A percentile compares a stretch with the other conserved stretches of the same genome.
These are phyloP conservation scores for Brachyhypopomus gauderio DNA, from an alignment of 2,113 vertebrate species.

Conservation along the genomic window DNA sequence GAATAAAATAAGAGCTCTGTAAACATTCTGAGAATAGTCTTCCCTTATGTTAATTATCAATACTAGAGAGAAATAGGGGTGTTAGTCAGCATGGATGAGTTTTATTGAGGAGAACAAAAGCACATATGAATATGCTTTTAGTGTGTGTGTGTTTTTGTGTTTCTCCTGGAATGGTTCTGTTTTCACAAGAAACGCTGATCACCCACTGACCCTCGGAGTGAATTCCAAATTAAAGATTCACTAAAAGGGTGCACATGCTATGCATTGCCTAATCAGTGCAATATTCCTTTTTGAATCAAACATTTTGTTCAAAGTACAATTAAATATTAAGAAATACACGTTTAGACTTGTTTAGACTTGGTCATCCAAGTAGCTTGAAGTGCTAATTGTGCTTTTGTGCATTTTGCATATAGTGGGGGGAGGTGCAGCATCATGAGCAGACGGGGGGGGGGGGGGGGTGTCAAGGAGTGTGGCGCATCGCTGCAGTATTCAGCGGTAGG, in stretches of 20 bases:
- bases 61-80: neutral
- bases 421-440: neutral
- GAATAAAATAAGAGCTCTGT: constrained; percentile 13
- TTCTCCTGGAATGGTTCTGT: neutral
- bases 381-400: too few relatives aligned
- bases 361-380: too few relatives aligned
- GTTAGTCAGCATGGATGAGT: neutral
- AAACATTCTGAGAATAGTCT: neutral
- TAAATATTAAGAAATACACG: too few relatives aligned
- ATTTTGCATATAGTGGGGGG: too few relatives aligned
- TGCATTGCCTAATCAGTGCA: too few relatives aligned
- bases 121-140: neutral
- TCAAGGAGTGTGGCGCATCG: constrained; percentile 62
- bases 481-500: constrained; percentile 65
- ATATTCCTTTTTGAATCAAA: too few relatives aligned
- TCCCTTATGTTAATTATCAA: neutral
- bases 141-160: neutral
- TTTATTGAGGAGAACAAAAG: neutral
- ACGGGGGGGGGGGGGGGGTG: neutral
- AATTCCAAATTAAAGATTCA: too few relatives aligned
- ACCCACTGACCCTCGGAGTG: neutral
- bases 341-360: too few relatives aligned
- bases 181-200: neutral
- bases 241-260: too few relatives aligned
- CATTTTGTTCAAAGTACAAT: too few relatives aligned